Evolutionary conservation across 2,113 vertebrate genomes (phyloP), one percentile per base, ranked within the genome.

Genomic region (Coptodon bakossiorum): DNA sequence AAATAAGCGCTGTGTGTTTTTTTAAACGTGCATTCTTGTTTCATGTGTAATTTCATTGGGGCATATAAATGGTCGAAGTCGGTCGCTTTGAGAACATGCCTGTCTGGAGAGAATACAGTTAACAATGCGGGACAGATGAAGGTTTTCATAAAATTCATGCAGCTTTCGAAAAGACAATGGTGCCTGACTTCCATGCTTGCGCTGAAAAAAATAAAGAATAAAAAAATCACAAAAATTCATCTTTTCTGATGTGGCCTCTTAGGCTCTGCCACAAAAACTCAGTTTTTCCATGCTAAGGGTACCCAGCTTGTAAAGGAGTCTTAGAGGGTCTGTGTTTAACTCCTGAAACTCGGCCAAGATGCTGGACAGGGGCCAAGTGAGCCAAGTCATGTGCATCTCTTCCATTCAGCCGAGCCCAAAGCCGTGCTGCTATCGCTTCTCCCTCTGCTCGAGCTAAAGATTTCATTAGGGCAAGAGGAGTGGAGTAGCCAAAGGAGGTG

Each of bases 281-380:
- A 93, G 56, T 94, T 96, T 95, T 95, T 95, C 94, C 94, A 93
- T 95, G 94, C 94, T 94, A 90, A 84, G 89, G 93, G 93, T 96
- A 92, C 90, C 90, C 90, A 88, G 90, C 94, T 95, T 93, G 95
- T 95, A 95, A 96, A 96, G 91, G 76, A 95, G 92, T 93, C 95
- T 95, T 94, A 95, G 91, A 88, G 89, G 91, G 92, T 95, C 96
- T 95, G 95, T 96, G 95, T 96, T 96, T 95, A 96, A 96, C 95
- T 95, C 93, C 94, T 96, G 95, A 96, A 95, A 95, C 92, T 50
- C 88, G 81, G 96, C 96, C 96, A 96, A 94, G 94, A 86, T 14
- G 57, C 92, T 96, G 96, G 95, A 94, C 34, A 2, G 22, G 54
- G 71, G 93, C 95, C 96, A 96, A 93, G 88, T 71, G 90, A 95